Percentiles rank a stretch among this genome's conserved stretches.
phyloP scores from a whole-genome alignment of 2,797 vertebrate genomes.

The Notolepis coatsorum region DNA sequence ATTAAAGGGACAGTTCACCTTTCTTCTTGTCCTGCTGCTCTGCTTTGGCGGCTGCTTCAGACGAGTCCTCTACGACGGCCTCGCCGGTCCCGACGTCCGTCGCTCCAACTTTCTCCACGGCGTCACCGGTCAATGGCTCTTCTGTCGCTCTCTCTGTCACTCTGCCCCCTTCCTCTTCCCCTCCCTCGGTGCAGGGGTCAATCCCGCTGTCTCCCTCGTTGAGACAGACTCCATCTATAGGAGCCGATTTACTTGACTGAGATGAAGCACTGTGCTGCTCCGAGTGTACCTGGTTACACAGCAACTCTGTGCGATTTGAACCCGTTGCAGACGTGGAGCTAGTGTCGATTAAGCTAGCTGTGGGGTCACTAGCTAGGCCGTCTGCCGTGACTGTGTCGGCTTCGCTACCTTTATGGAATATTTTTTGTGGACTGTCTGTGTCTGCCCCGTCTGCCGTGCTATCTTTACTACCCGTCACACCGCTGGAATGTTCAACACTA shows the following conservation, averaged over 20 bases:
- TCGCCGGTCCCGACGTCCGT: slow-evolving; percentile 8
- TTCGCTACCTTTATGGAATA: slow-evolving; percentile 7
- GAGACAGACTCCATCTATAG: slow-evolving; percentile 4
- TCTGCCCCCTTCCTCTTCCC: slow-evolving; percentile 42
- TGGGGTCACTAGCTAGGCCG: background rate
- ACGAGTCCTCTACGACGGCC: slow-evolving; percentile 45
- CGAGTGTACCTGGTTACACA: background rate
- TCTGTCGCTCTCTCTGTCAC: slow-evolving; percentile 16
- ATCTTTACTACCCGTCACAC: slow-evolving; percentile 10
- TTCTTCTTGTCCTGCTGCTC: slow-evolving; percentile 73
- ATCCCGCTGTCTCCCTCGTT: slow-evolving; percentile 57
- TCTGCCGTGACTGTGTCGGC: background rate
- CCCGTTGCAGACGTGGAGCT: background rate
- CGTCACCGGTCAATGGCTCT: slow-evolving; percentile 22
- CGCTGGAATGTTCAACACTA: background rate
- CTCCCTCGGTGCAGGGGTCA: slow-evolving; percentile 51
- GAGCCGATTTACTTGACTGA: slow-evolving; percentile 33
- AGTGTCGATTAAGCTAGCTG: background rate
- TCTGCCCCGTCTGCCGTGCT: slow-evolving; percentile 8
- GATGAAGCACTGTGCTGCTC: slow-evolving; percentile 23
- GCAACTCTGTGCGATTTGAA: slow-evolving; percentile 5
- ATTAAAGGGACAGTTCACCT: slow-evolving; percentile 55
- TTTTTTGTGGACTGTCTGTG: slow-evolving; percentile 5
- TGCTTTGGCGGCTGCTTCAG: slow-evolving; percentile 51
- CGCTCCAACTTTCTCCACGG: slow-evolving; percentile 10